A percentile compares a stretch with the other conserved stretches of the same genome.
These are phyloP conservation scores for Nesoenas mayeri DNA, from an alignment of 2,113 vertebrate genomes.

Conservation along the genomic window DNA sequence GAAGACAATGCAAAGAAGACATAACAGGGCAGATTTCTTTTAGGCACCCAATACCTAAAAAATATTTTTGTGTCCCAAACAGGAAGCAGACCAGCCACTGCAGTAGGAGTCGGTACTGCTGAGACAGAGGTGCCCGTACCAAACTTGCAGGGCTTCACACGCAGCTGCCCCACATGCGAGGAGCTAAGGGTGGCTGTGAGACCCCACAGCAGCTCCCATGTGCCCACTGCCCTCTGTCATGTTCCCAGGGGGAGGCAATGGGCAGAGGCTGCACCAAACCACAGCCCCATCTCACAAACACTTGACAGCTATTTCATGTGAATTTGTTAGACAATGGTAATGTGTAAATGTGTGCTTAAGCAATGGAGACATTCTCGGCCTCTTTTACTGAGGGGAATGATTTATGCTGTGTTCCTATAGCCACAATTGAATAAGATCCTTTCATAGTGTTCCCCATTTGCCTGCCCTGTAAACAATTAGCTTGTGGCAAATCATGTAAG, in stretches of 20 bases:
- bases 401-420: rapidly evolving
- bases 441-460: not conserved
- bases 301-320: not conserved
- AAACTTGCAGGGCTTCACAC: not conserved
- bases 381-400: not conserved
- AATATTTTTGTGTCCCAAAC: not conserved
- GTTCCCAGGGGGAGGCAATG: rapidly evolving
- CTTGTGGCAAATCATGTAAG: not conserved
- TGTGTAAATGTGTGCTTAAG: not conserved
- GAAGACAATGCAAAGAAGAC: not conserved
- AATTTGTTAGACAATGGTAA: not conserved
- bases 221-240: not conserved
- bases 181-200: not conserved
- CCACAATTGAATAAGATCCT: not conserved
- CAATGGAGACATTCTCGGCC: not conserved
- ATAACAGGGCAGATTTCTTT: not conserved
- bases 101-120: rapidly evolving
- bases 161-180: rapidly evolving
- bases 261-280: not conserved
- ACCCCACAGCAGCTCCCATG: rapidly evolving
- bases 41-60: not conserved
- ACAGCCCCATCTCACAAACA: rapidly evolving
- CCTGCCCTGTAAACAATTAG: not conserved
- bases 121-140: not conserved
- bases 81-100: not conserved